These are phyloP conservation scores for Camponotus vicinus DNA, from an alignment of 1,140 invertebrate genomes.

Conservation along the genomic window DNA sequence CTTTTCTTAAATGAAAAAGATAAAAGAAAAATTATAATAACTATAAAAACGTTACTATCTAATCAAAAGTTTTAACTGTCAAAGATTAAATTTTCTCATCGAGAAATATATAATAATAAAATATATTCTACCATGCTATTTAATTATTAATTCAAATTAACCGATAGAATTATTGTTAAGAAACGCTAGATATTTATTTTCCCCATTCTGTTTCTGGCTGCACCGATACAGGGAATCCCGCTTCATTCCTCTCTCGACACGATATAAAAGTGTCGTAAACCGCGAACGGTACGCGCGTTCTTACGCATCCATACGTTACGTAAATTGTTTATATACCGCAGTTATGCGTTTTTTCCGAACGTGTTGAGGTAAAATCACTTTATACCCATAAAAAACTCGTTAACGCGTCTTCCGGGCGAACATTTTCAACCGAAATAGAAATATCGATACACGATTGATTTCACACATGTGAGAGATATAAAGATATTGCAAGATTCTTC, in stretches of 20 bases:
- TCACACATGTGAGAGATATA: neutral
- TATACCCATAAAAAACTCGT: neutral
- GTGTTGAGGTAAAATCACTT: slow-evolving; percentile 7
- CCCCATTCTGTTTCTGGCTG: neutral
- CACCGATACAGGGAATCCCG: slow-evolving; percentile 20
- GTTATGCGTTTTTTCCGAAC: neutral
- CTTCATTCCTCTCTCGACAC: slow-evolving; percentile 30
- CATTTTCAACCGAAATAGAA: slow-evolving; percentile 21
- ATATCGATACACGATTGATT: slow-evolving; percentile 26
- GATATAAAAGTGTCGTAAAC: slow-evolving; percentile 31
- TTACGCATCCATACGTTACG: slow-evolving; percentile 6
- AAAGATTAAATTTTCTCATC: too few species aligned
- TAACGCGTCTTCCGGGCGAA: slow-evolving; percentile 10
- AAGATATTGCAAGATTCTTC: neutral
- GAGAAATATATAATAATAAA: too few species aligned
- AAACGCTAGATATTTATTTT: slow-evolving; percentile 11
- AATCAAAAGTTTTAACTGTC: too few species aligned
- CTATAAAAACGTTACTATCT: too few species aligned
- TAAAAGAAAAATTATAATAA: too few species aligned
- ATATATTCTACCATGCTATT: too few species aligned
- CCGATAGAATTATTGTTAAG: neutral
- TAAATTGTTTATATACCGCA: slow-evolving; percentile 33
- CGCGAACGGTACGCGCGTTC: slow-evolving; percentile 37
- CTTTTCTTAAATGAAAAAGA: too few species aligned
- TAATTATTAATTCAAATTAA: slow-evolving; percentile 1